Evolutionary conservation across 2,888 invertebrate genomes (phyloP), one percentile per base, ranked within the genome.

Genomic region (Metalampra italica): DNA sequence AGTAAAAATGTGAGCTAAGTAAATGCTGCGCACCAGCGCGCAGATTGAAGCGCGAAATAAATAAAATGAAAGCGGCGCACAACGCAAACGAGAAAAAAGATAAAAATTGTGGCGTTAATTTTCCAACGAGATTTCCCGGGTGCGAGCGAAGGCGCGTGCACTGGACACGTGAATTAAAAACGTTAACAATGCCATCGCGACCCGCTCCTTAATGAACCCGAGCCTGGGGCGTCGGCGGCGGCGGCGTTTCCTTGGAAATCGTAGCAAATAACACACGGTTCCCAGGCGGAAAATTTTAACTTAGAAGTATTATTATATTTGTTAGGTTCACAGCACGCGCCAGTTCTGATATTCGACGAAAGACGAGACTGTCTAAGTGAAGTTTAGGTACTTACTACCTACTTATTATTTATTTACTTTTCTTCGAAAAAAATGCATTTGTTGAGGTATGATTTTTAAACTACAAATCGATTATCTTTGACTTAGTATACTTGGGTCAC

Each of bases 161-260:
- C 69, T 72, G 80, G 88, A 88, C 87, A 88, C 85, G 79, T 87
- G 86, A 88, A 88, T 87, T 87, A 87, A 88, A 87, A 87, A 80
- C 80, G 82, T 79, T 86, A 82, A 87, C 87, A 88, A 85, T 82
- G 79, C 68, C 78, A 72, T 68, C 74, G 75, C 82, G 78, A 72
- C 74, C 67, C 69, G 76, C 73, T 80, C 70, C 81, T 81, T 88
- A 85, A 85, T 64, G 66, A 69, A 69, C 68, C 53, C 54, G 55
- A 50, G 56, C 59, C 54, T 44, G 46, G 50, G 51, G 56, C 53
- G 39, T 1, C 49, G 53, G 52, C 59, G 55, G 53, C 54, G 43
- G 47, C 60, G 54, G 54, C 59, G 47, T 57, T 54, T 51, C 57
- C 57, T 43, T 46, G 12, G 57, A 56, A 65, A 60, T 59, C 38